Conservation (phyloP, 2,113 vertebrate species). For the Hoplias malabaricus region DNA sequence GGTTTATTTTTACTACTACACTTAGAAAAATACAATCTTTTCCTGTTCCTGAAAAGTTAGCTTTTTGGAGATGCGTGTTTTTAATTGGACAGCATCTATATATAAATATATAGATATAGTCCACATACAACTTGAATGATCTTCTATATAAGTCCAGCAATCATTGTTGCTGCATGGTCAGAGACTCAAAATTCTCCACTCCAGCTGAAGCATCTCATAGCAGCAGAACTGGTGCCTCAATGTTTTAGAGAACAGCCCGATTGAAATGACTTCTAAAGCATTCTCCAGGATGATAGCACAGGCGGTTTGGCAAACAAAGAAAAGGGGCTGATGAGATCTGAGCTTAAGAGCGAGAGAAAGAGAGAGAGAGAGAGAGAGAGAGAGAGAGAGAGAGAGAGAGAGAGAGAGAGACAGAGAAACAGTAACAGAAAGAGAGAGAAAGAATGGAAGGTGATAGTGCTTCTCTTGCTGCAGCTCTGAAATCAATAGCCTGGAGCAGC, state of each 20-base stretch:
- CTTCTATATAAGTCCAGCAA: neutral
- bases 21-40: no score
- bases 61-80: no score
- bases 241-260: neutral
- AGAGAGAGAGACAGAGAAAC: neutral
- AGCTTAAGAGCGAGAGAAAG: constrained; percentile 7
- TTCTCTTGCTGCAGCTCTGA: constrained; percentile 12
- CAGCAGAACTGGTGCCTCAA: neutral
- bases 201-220: neutral
- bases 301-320: constrained; percentile 32
- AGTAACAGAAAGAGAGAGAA: neutral
- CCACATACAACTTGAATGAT: neutral
- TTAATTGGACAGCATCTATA: no score
- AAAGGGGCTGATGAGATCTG: constrained; percentile 34
- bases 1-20: no score
- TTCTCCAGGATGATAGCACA: constrained; percentile 15
- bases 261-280: constrained; percentile 1
- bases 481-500: constrained; percentile 31
- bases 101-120: no score
- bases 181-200: neutral
- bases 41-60: no score
- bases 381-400: neutral
- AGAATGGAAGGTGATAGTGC: neutral
- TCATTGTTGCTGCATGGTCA: neutral
- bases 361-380: neutral